Evolutionary conservation across 2,113 vertebrate genomes (phyloP), one percentile per base, ranked within the genome.

Genomic region (Oryzias curvinotus): DNA sequence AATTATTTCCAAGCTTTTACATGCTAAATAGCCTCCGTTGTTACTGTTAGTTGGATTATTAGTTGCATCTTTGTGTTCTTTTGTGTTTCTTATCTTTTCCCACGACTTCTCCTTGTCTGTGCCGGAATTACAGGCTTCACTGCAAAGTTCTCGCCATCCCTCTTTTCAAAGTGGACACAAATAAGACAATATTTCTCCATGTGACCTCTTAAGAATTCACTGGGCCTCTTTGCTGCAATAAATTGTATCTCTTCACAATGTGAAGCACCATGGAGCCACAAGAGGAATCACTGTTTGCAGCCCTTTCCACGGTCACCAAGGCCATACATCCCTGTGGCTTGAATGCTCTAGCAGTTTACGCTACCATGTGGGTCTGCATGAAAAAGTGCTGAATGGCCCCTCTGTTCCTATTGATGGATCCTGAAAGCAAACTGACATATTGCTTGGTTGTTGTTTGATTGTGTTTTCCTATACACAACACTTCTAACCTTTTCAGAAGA

Each of bases 211-310:
- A 25, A 65, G 78, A 80, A 75, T 51, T 71, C 69, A n/a, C 65
- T 26, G 50, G 63, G 73, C 81, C 74, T 59, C 58, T 55, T 65
- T 52, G 17, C 50, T 15, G 66, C 55, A 52, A 84, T 91, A 90
- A 90, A 91, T 91, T 47, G 1, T 47, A 26, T 25, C 51, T 49
- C 49, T 71, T 73, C 65, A 87, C 89, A 88, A 78, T 80, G 78
- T 46, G 43, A 60, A 65, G 62, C 62, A 57, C 89, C 88, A 83
- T 67, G 87, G 89, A 88, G 80, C 68, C 49, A 2, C 5, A 43
- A 66, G 49, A 83, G 82, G 84, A 83, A 82, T 86, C 26, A 71
- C 25, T 3, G 25, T n/a, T 75, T 7, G 15, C 15, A 59, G 64
- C 23, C 72, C 68, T 62, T 65, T 62, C 45, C 41, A 18, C 7